Evolutionary conservation across 2,113 vertebrate genomes (phyloP), one percentile per base, ranked within the genome.

Genomic region (Hippocampus guttulatus): DNA sequence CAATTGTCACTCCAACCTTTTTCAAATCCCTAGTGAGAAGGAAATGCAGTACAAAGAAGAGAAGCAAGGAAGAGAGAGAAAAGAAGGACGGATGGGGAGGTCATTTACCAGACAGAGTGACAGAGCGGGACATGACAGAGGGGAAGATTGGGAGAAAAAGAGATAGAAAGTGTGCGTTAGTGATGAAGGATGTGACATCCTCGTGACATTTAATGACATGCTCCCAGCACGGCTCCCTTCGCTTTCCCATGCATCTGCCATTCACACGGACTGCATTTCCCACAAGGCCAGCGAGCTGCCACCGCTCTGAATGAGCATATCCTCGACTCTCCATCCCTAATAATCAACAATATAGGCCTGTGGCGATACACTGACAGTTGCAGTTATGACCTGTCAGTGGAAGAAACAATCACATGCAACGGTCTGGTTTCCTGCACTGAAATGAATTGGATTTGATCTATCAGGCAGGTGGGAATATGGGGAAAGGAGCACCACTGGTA

Each of bases 1-100:
- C 93, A 75, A 98, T 94, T 10, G 95, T 95, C 73, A 98, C 95
- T 1, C 96, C 96, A 3, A 96, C 91, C 82, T 96, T 98, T 92
- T 97, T 98, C 88, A 95, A 86, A 81, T 99, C 96, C 81, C 97
- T 99, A 88, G 41, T 79, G 78, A 71, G 51, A 45, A 75, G 74
- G 68, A 64, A 45, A 43, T 15, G n/a, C 6, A 15, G 27, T 25
- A 58, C 73, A 85, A 78, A 75, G 61, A 74, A 18, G 18, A 58
- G 23, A 43, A 60, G 65, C 58, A 7, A 58, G 52, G n/a, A 72
- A 45, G 41, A n/a, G 20, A 62, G 33, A 58, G 15, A 68, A 75
- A 27, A 66, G 57, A 61, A n/a, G 38, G 23, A 51, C 5, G 45
- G 43, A 52, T 21, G 38, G 52, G 65, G 30, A 63, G 54, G 71